Base-by-base conservation (phyloP, 1,140 invertebrate species). In the Drosophila neocordata region DNA sequence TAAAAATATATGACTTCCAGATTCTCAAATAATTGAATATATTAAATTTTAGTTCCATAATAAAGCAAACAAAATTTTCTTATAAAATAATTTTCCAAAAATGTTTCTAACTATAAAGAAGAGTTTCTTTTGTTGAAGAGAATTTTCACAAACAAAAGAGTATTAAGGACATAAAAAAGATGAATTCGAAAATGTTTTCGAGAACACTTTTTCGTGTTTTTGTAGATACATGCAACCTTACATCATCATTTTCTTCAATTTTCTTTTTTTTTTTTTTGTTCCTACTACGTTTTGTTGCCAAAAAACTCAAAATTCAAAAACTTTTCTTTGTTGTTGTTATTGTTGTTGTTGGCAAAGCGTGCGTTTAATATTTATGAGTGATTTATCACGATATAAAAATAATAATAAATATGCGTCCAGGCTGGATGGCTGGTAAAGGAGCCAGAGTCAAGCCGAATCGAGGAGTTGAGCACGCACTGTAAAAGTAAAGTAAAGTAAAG, bases 351-450 rank as follows among this genome's bases (percentile, higher is more conserved):
- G 53, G 64, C 66, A 52, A 87, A 87, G 83, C 83, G 84, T 88
- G 84, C 83, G 79, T 88, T 88, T 88, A 88, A 88, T 88, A 88
- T 88, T 88, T 88, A 88, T 88, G 83, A 88, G 83, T 88, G 83
- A 88, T 88, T 88, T 88, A 88, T 88, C 83, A 88, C 83, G 83
- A 88, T 83, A 88, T 88, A 88, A 88, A 88, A 88, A 89, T 88
- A 88, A 88, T 88, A 88, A 88, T 88, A 88, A 88, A 88, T 48
- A 48, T 88, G 79, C 73, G 83, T 62, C 41, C 55, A 66, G 4
- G 2, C 22, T n/a, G n/a, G n/a, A n/a, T n/a, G 41, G 38, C 63
- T 18, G 55, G 13, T n/a, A 24, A 56, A 34, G 12, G 27, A 31
- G 27, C 27, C 27, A n/a, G n/a, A n/a, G n/a, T n/a, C n/a, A n/a